These are phyloP conservation scores for Hirtodrosophila duncani DNA, from an alignment of 2,888 invertebrate species.

Conservation along the genomic window DNA sequence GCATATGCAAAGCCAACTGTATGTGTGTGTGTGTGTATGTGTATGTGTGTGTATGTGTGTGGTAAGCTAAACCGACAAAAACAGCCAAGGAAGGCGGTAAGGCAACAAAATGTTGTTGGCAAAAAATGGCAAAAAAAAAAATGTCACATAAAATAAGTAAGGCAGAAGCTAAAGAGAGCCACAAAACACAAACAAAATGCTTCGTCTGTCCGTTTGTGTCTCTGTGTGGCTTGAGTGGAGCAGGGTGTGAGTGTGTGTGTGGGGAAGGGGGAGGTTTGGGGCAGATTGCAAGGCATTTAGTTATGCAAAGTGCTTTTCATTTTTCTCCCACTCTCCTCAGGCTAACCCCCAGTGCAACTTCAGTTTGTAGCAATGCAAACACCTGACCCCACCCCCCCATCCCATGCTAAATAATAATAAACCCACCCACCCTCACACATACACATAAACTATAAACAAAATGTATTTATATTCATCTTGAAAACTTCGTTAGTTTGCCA, in stretches of 20 bases:
- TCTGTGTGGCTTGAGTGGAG: neutral
- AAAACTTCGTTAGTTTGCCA: too few relatives aligned
- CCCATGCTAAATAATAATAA: too few relatives aligned
- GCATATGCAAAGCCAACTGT: neutral
- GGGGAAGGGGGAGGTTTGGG: neutral
- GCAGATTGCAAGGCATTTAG: conserved; percentile 50
- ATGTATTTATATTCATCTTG: too few relatives aligned
- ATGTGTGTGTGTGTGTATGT: conserved; percentile 10
- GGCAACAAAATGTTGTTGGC: conserved; percentile 4
- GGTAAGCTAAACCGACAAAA: conserved; percentile 20
- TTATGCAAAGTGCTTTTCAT: conserved; percentile 49
- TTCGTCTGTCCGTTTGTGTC: neutral
- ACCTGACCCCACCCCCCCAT: too few relatives aligned
- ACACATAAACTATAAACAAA: too few relatives aligned
- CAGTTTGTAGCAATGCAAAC: too few relatives aligned
- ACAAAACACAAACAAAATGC: conserved; percentile 20
- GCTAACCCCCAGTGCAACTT: too few relatives aligned
- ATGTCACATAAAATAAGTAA: conserved; percentile 46
- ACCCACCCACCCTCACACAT: too few relatives aligned
- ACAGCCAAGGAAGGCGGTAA: neutral
- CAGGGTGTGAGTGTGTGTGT: neutral
- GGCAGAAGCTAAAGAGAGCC: conserved; percentile 20
- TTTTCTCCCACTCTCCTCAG: too few relatives aligned
- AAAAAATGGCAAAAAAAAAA: conserved; percentile 21
- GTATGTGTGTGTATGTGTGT: conserved; percentile 12